Base-by-base conservation (phyloP, 92 coral and sea anemone species). In the Zoanthus solanderi region DNA sequence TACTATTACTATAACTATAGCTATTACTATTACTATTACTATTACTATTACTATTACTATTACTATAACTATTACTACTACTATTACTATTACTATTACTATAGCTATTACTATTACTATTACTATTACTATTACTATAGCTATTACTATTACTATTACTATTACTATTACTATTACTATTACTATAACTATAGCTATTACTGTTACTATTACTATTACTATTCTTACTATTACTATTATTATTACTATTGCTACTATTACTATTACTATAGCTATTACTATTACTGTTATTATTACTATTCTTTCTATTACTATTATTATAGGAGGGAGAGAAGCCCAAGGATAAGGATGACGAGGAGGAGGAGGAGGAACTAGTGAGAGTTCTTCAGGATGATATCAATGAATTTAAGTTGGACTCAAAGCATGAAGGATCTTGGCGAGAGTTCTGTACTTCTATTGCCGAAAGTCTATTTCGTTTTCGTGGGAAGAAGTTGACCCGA, bases 371-470 rank as follows among this genome's bases (percentile, higher is more conserved):
- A 31, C 61, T 65, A 7, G 63, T 45, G 34, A 45, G 47, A 81
- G 75, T 81, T 52, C 73, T 81, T 15, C 44, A 71, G 6, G 85
- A 81, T 31, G 75, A 66, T 23, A 9, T 81, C 61, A 66, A 66
- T 50, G 85, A 66, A 1, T 71, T 81, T 28, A 81, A 81, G 60
- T 28, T 71, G 1, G 85, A 81, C 61, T 23, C 7, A 31, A 81
- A 66, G 63, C 85, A 66, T 75, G 85, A 66, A 31, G 85, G 71
- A 47, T 65, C 85, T 0, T 81, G 85, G 85, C 85, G 63, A 46
- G 63, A 81, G 17, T 81, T 81, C 1, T 81, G 75, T 67, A 47
- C 85, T 32, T 46, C 85, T 13, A 71, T 81, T 45, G 58, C 85
- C 4, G 85, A 81, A 71, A 81, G 13, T 17, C 71, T 81, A 28